Evolutionary conservation across 1,140 invertebrate species (phyloP).

Genomic region (Ceratosolen fusciceps): DNA sequence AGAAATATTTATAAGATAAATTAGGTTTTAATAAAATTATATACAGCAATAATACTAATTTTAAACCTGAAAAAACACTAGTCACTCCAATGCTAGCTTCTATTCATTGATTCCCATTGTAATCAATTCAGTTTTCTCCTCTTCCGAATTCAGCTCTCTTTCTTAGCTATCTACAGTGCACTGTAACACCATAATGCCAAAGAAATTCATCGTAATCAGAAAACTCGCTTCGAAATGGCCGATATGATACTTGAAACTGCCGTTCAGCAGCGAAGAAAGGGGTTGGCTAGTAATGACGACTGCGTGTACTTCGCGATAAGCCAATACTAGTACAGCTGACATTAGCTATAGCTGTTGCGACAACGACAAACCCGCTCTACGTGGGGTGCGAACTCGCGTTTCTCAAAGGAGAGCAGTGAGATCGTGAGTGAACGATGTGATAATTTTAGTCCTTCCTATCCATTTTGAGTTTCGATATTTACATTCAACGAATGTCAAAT

Average conservation of each 20-base stretch:
- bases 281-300: conserved; percentile 63
- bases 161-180: neutral
- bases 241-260: conserved; percentile 5
- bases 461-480: conserved; percentile 10
- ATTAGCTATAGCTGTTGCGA: neutral
- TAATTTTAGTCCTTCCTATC: conserved; percentile 35
- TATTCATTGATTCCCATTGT: conserved; percentile 5
- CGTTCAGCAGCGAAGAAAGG: too few species aligned
- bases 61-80: neutral
- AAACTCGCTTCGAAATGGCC: conserved; percentile 53
- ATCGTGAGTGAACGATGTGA: neutral
- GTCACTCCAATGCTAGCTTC: neutral
- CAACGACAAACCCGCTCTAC: neutral
- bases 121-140: conserved; percentile 23
- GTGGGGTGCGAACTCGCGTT: conserved; percentile 16
- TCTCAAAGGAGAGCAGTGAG: neutral
- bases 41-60: neutral
- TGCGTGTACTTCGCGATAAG: conserved; percentile 67
- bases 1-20: neutral
- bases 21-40: neutral
- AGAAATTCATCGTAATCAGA: conserved; percentile 59
- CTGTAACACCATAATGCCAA: conserved; percentile 43
- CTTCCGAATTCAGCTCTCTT: neutral
- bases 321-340: conserved; percentile 12
- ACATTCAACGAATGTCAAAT: neutral